phyloP scores from a whole-genome alignment of 2,113 vertebrate genomes.

The Trochalopteron elliotii region DNA sequence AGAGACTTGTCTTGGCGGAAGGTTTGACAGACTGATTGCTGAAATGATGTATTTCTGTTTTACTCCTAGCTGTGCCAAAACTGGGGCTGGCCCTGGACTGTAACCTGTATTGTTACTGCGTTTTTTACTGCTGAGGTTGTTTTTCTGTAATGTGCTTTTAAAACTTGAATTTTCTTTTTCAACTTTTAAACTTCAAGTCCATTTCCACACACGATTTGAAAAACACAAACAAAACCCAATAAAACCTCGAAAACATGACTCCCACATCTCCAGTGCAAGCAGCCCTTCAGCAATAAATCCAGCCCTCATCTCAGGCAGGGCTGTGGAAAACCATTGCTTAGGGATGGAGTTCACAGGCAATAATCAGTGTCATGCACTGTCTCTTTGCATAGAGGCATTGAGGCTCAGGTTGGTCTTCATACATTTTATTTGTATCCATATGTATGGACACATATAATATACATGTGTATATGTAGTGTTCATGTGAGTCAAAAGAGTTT shows the following conservation, averaged over 20 bases:
- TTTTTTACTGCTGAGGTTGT: not conserved
- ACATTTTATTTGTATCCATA: not conserved
- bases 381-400: not conserved
- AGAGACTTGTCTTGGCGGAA: slow-evolving; percentile 16
- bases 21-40: slow-evolving; percentile 9
- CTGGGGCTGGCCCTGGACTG: not conserved
- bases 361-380: not conserved
- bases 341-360: not conserved
- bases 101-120: not conserved
- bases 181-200: not conserved
- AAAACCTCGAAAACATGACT: not conserved
- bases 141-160: not conserved
- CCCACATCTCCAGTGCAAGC: not conserved
- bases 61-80: not conserved
- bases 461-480: not conserved
- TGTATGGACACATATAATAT: not conserved
- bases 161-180: not conserved
- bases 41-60: not conserved
- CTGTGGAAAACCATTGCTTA: not conserved
- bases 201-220: not conserved
- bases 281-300: not conserved
- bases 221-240: not conserved
- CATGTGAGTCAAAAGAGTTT: not conserved
- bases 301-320: not conserved
- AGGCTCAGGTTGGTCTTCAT: not conserved